Evolutionary conservation across 53 echinoderm and acorn worm genomes (phyloP), one percentile per base, ranked within the genome.

Genomic region (Luidia sarsii): DNA sequence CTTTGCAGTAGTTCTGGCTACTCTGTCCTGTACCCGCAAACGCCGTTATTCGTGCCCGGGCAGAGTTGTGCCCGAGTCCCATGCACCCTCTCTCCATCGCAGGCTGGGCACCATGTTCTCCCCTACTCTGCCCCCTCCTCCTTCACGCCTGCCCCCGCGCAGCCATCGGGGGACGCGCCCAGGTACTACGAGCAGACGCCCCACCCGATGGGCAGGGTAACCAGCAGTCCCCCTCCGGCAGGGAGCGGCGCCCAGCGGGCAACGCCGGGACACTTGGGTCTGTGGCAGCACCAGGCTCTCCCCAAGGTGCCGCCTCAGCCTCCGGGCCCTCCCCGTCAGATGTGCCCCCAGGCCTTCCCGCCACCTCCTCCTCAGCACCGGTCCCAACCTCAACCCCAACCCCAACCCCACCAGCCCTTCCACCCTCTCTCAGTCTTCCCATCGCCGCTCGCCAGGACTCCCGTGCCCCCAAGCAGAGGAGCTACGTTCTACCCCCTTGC

Each of bases 21-120:
- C 25, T 60, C 77, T 31, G 60, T 61, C 18, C 29, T 77, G 59
- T 77, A 29, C 61, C 60, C 48, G 19, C 31, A 60, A 1, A 61
- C 77, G 31, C 77, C 77, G 2, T 59, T 77, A 48, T 77, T 77
- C 33, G 77, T 77, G 6, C 77, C 77, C 35, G 19, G 61, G 72
- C 39, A 4, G 55, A 28, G 39, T 56, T 24, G n/a, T 50, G 8
- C 15, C 39, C 37, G 23, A 51, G n/a, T 18, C 71, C 14, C 18
- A 33, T 34, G 32, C 52, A 52, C 6, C 36, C 36, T 35, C 37
- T 54, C 20, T 24, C 9, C 51, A 23, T 35, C 35, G 35, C 71
- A 71, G 37, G 20, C 71, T 19, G 38, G 39, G 27, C 39, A 25
- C 29, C 74, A 74, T 25, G 13, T 57, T 25, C 9, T 39, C 41